These are phyloP conservation scores for Actinemys pallida DNA, from an alignment of 2,113 vertebrate genomes.

Conservation along the genomic window DNA sequence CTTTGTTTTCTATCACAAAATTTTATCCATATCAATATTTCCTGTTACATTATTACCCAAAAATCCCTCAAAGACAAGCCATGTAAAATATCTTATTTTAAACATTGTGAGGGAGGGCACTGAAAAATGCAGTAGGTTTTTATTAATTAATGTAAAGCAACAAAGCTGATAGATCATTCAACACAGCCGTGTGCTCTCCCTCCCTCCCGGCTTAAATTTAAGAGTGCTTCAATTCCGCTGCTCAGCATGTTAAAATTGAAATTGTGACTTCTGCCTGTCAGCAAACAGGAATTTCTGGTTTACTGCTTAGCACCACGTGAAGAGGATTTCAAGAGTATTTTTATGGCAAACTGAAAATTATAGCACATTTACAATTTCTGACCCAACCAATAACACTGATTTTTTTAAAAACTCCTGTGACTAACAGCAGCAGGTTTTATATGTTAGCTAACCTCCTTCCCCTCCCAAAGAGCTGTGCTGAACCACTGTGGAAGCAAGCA, in stretches of 20 bases:
- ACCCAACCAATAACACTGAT: rapidly evolving
- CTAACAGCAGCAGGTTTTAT: neutral
- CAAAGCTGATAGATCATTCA: rapidly evolving
- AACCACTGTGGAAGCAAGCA: neutral
- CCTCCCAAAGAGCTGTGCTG: neutral
- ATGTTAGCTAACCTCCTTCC: neutral
- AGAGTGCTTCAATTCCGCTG: neutral
- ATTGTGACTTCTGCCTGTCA: neutral
- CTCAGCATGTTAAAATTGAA: neutral
- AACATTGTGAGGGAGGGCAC: neutral
- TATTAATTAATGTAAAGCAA: neutral
- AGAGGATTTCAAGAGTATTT: neutral
- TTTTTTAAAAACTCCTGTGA: neutral
- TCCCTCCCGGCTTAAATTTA: rapidly evolving
- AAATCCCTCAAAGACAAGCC: neutral
- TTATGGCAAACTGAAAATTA: neutral
- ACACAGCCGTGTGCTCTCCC: rapidly evolving
- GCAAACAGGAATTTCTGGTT: neutral
- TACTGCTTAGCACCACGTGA: neutral
- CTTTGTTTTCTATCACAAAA: neutral
- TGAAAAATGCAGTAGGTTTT: neutral
- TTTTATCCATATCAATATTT: neutral
- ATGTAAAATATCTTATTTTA: neutral
- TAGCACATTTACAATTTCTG: neutral
- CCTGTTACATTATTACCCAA: neutral